Percentiles rank a stretch among this genome's conserved stretches.
Conservation (phyloP, 2,797 vertebrate species). For the Centropyge bicolor region DNA sequence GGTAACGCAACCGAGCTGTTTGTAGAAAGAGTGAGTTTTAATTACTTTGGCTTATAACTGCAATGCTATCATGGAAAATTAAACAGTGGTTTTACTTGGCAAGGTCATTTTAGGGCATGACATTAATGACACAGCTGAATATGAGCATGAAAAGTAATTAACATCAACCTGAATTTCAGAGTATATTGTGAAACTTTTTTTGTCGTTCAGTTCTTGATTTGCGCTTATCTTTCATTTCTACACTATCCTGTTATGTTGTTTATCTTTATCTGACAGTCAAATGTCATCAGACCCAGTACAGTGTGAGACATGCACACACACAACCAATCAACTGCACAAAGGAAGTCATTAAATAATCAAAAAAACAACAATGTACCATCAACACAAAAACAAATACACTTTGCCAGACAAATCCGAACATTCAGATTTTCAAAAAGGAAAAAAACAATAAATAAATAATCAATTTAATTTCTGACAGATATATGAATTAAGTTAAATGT, state of each 20-base stretch:
- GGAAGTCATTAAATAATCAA: background rate
- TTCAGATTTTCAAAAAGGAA: background rate
- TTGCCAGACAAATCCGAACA: background rate
- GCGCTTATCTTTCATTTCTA: background rate
- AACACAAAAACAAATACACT: background rate
- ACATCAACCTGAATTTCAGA: background rate
- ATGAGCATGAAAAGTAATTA: background rate
- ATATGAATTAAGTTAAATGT: conserved; percentile 6
- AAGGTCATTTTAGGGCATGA: background rate
- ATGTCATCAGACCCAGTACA: background rate
- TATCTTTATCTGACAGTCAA: conserved; percentile 16
- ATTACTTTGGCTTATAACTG: background rate
- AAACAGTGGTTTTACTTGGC: background rate
- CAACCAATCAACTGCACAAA: background rate
- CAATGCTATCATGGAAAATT: background rate
- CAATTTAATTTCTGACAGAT: background rate
- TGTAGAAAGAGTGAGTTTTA: conserved; percentile 15
- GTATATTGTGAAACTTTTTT: background rate
- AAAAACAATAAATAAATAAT: background rate
- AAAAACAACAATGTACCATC: background rate
- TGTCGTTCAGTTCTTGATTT: background rate
- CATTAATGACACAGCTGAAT: background rate
- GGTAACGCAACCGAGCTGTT: background rate
- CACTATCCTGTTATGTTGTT: background rate
- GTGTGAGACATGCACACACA: background rate